A percentile compares a stretch with the other conserved stretches of the same genome.
Evolutionary conservation across 2,888 invertebrate genomes (phyloP).

Genomic region (Bembecia ichneumoniformis): DNA sequence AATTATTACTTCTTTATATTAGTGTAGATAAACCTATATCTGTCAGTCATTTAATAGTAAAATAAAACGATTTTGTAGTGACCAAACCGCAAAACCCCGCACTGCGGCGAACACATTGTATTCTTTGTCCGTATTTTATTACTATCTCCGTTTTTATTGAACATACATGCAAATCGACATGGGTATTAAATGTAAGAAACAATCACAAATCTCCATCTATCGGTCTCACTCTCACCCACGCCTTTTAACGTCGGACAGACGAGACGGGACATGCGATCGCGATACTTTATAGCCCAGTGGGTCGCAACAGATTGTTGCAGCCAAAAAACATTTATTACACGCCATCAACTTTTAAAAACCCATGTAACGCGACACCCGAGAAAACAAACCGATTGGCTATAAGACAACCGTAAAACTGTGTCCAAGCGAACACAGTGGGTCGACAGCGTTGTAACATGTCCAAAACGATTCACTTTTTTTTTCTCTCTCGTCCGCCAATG

Average conservation of each 20-base stretch:
- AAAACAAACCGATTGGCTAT: constrained; percentile 37
- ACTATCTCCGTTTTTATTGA: constrained; percentile 25
- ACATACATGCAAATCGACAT: constrained; percentile 44
- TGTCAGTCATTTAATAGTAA: neutral
- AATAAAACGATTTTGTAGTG: constrained; percentile 13
- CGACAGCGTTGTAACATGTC: constrained; percentile 19
- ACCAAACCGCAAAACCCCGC: constrained; percentile 26
- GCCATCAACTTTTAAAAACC: constrained; percentile 60
- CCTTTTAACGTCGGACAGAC: constrained; percentile 11
- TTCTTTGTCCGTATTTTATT: constrained; percentile 30
- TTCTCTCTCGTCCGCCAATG: neutral
- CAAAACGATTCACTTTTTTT: constrained; percentile 11
- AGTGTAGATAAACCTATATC: neutral
- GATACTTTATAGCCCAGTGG: constrained; percentile 39
- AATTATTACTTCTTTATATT: too few relatives aligned
- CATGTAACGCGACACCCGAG: constrained; percentile 58
- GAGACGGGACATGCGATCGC: constrained; percentile 20
- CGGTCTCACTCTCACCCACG: constrained; percentile 23
- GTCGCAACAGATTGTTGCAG: constrained; percentile 38
- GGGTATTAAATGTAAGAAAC: constrained; percentile 39
- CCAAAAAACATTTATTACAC: constrained; percentile 62
- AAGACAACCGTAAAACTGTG: constrained; percentile 32
- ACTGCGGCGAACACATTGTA: constrained; percentile 29
- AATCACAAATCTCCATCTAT: constrained; percentile 25
- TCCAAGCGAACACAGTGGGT: constrained; percentile 36